Percentiles rank a stretch among this genome's conserved stretches.
These are phyloP conservation scores for Tangachromis dhanisi DNA, from an alignment of 2,113 vertebrate species.

Conservation along the genomic window DNA sequence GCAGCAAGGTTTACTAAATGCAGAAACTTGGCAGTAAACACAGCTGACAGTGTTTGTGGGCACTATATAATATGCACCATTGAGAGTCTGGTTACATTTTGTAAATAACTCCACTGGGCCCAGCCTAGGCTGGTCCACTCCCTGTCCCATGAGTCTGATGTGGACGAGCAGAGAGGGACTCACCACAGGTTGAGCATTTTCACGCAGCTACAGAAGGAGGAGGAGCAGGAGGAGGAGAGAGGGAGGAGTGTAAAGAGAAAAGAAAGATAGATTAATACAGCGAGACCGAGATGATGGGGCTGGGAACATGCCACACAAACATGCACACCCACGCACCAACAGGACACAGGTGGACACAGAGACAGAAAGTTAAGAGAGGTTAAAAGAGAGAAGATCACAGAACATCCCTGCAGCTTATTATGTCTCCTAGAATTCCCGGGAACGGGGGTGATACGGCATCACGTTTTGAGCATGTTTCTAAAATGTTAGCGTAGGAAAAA, in stretches of 20 bases:
- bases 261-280: constrained; percentile 87
- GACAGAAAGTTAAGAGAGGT: neutral
- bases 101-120: constrained; percentile 19
- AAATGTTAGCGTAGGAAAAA: neutral
- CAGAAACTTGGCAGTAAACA: neutral
- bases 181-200: constrained; percentile 99
- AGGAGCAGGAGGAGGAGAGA: constrained; percentile 11
- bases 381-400: neutral
- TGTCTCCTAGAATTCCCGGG: neutral
- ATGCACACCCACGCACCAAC: constrained; percentile 9
- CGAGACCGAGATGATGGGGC: constrained; percentile 79
- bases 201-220: constrained; percentile 95
- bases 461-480: neutral
- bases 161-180: constrained; percentile 97
- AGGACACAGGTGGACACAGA: constrained; percentile 22
- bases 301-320: constrained; percentile 59
- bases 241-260: constrained; percentile 83
- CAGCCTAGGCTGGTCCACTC: constrained; percentile 81
- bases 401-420: neutral
- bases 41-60: neutral
- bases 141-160: constrained; percentile 77
- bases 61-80: neutral
- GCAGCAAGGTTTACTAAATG: neutral
- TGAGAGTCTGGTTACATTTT: neutral
- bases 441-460: neutral